phyloP scores from a whole-genome alignment of 2,888 invertebrate species.

The Ochropleura leucogaster region DNA sequence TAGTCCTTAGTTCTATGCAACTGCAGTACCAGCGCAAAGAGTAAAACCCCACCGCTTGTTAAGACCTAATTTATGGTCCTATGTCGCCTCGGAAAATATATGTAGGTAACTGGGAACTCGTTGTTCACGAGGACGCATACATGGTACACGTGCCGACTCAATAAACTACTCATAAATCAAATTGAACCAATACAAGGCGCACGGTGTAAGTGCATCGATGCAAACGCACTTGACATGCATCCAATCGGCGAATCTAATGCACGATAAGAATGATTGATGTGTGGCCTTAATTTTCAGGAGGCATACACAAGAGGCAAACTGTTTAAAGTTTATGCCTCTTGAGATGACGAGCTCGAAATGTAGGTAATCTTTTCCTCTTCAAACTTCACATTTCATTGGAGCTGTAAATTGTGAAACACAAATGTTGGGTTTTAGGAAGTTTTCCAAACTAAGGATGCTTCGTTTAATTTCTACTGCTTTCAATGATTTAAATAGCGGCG shows the following conservation, averaged over 20 bases:
- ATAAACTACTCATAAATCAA: slow-evolving; percentile 69
- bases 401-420: neutral
- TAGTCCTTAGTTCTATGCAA: slow-evolving; percentile 19
- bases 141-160: slow-evolving; percentile 69
- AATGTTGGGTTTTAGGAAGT: neutral
- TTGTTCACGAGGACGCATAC: slow-evolving; percentile 64
- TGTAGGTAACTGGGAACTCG: slow-evolving; percentile 49
- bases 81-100: slow-evolving; percentile 55
- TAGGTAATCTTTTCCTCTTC: slow-evolving; percentile 11
- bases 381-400: slow-evolving; percentile 5
- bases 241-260: slow-evolving; percentile 64
- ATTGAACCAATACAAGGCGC: slow-evolving; percentile 67
- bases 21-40: slow-evolving; percentile 20
- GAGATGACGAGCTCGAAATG: slow-evolving; percentile 22
- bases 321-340: slow-evolving; percentile 28
- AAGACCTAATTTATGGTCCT: slow-evolving; percentile 47
- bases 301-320: slow-evolving; percentile 35
- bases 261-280: slow-evolving; percentile 67
- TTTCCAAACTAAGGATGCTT: neutral
- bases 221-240: slow-evolving; percentile 66
- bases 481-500: slow-evolving; percentile 1
- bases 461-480: neutral
- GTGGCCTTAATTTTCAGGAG: slow-evolving; percentile 63
- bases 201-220: slow-evolving; percentile 62
- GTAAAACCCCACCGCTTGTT: slow-evolving; percentile 34